Evolutionary conservation across 2,113 vertebrate genomes (phyloP).

Genomic region (Rhea americana): DNA sequence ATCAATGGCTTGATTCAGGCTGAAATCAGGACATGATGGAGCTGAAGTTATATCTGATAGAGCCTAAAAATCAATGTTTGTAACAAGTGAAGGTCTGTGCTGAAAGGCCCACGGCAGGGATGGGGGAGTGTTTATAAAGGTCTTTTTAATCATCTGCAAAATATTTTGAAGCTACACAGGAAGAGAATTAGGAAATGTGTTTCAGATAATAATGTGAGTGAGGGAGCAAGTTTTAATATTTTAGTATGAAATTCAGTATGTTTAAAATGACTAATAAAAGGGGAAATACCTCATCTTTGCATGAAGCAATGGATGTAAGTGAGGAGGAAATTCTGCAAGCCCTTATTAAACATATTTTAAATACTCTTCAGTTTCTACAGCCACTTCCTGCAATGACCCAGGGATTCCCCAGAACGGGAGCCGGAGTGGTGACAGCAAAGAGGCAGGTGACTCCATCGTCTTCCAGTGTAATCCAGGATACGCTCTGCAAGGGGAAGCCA

Average conservation of each 20-base stretch:
- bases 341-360: neutral
- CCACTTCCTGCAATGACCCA: slow-evolving; percentile 97
- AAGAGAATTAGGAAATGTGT: neutral
- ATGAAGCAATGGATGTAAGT: neutral
- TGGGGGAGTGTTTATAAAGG: neutral
- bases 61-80: neutral
- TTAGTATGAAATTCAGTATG: neutral
- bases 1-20: neutral
- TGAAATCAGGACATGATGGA: neutral
- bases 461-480: slow-evolving; percentile 98
- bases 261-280: neutral
- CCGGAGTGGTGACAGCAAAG: slow-evolving; percentile 89
- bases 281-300: neutral
- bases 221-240: neutral
- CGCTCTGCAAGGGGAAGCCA: slow-evolving; percentile 86
- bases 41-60: neutral
- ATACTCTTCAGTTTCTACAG: slow-evolving; percentile 86
- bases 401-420: slow-evolving; percentile 94
- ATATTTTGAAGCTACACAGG: neutral
- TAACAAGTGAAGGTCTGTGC: neutral
- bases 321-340: neutral
- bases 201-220: neutral
- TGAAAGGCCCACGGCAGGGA: neutral
- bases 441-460: slow-evolving; percentile 89
- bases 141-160: neutral